Evolutionary conservation across 2,888 invertebrate genomes (phyloP).

Genomic region (Melinopterus prodromus): DNA sequence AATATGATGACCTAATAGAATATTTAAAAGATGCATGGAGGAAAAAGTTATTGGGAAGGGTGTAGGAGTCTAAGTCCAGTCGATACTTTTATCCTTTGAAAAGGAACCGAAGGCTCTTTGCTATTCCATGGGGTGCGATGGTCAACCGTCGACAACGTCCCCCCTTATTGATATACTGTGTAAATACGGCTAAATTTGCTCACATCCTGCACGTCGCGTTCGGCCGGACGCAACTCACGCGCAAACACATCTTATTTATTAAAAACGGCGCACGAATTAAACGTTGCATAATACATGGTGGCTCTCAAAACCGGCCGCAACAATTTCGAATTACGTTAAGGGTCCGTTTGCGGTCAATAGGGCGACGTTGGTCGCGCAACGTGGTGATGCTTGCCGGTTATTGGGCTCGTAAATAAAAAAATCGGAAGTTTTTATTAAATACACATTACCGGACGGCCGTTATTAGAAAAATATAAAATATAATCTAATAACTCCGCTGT

Average conservation of each 20-base stretch:
- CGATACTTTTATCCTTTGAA: conserved; percentile 42
- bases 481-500: conserved; percentile 55
- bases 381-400: not conserved
- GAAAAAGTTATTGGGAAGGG: not conserved
- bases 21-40: too few relatives aligned
- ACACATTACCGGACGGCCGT: conserved; percentile 35
- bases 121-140: conserved; percentile 57
- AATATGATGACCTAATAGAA: too few relatives aligned
- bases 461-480: conserved; percentile 47
- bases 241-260: conserved; percentile 40
- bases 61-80: not conserved
- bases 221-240: conserved; percentile 26
- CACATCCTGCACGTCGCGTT: conserved; percentile 32
- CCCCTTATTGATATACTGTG: conserved; percentile 63
- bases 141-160: conserved; percentile 55
- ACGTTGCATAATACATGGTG: conserved; percentile 34
- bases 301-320: conserved; percentile 8
- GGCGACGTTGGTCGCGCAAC: conserved; percentile 6
- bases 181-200: conserved; percentile 57
- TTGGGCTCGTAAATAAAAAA: conserved; percentile 36
- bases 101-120: conserved; percentile 49
- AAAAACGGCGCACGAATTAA: conserved; percentile 35
- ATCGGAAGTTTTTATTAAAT: conserved; percentile 37
- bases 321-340: not conserved
- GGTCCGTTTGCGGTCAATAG: not conserved